Evolutionary conservation across 2,797 vertebrate species (phyloP).

Genomic region (Hapalemur alaotrensis): DNA sequence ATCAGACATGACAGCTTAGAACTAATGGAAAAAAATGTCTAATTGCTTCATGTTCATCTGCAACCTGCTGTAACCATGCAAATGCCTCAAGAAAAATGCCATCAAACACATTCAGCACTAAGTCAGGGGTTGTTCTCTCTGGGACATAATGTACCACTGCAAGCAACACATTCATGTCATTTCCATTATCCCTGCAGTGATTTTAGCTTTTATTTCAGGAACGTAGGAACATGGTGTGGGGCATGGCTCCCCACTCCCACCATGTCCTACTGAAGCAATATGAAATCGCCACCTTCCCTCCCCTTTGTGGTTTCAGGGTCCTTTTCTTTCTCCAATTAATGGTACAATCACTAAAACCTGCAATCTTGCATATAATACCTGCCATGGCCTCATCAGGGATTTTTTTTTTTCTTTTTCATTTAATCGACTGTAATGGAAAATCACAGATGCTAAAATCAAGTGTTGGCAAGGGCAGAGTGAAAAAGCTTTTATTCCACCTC

Average conservation of each 20-base stretch:
- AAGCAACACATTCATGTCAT: too few species aligned
- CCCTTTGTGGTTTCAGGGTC: neutral
- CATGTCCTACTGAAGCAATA: rapidly evolving
- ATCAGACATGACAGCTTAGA: neutral
- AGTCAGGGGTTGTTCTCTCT: neutral
- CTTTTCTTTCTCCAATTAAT: neutral
- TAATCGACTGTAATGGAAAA: conserved; percentile 42
- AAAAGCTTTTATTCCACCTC: conserved; percentile 9
- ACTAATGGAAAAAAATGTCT: neutral
- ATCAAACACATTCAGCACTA: neutral
- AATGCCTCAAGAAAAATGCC: neutral
- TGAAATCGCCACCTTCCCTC: neutral
- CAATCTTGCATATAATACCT: neutral
- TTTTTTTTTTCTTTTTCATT: neutral
- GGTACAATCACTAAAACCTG: neutral
- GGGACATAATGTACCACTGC: rapidly evolving
- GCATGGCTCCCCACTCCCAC: rapidly evolving
- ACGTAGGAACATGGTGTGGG: rapidly evolving
- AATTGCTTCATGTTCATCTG: neutral
- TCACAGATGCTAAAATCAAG: conserved; percentile 1
- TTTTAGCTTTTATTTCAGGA: neutral
- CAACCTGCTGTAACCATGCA: neutral
- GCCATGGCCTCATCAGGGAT: neutral
- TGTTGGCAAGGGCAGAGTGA: neutral
- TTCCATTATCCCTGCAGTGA: neutral